Conservation (phyloP, 2,797 vertebrate genomes). For the Trachops cirrhosus region DNA sequence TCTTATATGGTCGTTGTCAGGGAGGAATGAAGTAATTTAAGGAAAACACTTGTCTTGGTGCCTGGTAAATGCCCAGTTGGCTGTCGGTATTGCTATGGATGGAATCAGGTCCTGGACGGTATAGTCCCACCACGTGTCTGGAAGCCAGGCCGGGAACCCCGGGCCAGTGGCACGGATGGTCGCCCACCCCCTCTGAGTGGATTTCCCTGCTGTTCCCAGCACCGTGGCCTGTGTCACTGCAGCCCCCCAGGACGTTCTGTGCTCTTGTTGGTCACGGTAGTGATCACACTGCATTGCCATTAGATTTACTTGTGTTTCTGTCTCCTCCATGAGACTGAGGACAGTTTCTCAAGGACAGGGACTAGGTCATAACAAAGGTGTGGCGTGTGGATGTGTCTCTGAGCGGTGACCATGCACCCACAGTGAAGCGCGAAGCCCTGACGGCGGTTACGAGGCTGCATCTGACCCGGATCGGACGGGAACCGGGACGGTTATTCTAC, state of each 20-base stretch:
- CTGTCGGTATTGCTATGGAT: neutral
- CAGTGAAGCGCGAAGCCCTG: neutral
- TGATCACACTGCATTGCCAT: neutral
- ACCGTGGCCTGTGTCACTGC: no score
- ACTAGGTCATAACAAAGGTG: neutral
- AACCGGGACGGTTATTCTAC: neutral
- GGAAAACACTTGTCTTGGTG: neutral
- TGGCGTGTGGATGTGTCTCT: neutral
- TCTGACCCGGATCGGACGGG: neutral
- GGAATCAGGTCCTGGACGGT: neutral
- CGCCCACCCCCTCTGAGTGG: rapidly evolving
- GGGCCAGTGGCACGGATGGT: rapidly evolving
- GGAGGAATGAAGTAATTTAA: neutral
- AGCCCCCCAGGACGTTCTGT: no score
- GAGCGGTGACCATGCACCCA: no score
- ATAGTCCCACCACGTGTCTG: neutral
- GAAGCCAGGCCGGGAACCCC: neutral
- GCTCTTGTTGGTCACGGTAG: neutral
- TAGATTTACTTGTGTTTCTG: neutral
- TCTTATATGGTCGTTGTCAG: neutral
- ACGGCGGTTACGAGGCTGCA: rapidly evolving
- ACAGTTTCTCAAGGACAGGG: neutral
- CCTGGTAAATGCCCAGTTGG: neutral
- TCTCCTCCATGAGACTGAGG: neutral
- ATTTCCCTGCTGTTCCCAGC: rapidly evolving